Conservation (phyloP, 2,888 invertebrate species). For the Didymodactylos carnosus region DNA sequence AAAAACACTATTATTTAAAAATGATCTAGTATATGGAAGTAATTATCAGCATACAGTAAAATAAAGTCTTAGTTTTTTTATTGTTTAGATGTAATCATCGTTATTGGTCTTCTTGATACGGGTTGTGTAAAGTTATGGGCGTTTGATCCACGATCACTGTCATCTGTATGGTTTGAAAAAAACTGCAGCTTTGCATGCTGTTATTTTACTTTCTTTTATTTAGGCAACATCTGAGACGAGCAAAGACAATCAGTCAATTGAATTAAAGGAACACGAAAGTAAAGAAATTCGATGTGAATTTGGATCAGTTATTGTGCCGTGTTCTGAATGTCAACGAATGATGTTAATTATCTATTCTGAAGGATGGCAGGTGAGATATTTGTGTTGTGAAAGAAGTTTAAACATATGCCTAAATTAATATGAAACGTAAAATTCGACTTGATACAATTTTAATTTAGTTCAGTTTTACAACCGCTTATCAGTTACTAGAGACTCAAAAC, state of each 20-base stretch:
- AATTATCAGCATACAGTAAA: not conserved
- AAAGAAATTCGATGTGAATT: not conserved
- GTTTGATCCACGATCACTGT: not conserved
- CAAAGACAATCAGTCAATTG: not conserved
- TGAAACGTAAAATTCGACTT: no score
- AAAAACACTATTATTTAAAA: no score
- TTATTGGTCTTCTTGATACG: not conserved
- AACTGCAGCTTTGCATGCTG: not conserved
- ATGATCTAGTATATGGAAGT: not conserved
- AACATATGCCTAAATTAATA: not conserved
- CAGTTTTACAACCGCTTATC: no score
- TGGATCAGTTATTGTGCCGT: not conserved
- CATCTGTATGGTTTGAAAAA: no score
- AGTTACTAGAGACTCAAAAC: no score
- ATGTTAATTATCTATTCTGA: not conserved
- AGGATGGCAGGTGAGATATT: not conserved
- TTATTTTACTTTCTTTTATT: not conserved
- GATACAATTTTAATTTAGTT: no score
- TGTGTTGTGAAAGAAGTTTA: not conserved
- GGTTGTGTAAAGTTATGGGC: not conserved
- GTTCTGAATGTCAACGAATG: not conserved
- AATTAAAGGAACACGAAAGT: not conserved
- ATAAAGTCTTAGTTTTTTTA: not conserved
- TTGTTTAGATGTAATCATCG: not conserved
- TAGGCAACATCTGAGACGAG: not conserved